Evolutionary conservation across 2,888 invertebrate genomes (phyloP).

Genomic region (Dryomyza anilis): DNA sequence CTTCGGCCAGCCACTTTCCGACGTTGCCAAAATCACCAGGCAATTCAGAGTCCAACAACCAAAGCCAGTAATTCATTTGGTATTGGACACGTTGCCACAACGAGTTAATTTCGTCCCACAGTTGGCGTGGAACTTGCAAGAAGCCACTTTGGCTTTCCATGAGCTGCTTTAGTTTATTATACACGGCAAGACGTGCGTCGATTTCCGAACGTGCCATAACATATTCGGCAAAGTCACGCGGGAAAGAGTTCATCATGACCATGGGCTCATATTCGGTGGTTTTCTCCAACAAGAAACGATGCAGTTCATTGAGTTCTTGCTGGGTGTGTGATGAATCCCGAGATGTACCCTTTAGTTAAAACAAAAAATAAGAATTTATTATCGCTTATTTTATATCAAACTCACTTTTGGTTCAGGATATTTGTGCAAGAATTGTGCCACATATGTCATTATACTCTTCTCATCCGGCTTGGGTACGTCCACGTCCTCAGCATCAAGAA

Average conservation of each 20-base stretch:
- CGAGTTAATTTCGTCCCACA: constrained; percentile 82
- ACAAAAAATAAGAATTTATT: neutral
- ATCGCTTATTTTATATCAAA: neutral
- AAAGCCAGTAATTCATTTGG: constrained; percentile 84
- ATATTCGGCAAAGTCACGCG: constrained; percentile 82
- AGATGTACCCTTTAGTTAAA: constrained; percentile 66
- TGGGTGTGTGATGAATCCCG: constrained; percentile 80
- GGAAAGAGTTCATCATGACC: constrained; percentile 75
- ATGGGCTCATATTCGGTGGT: constrained; percentile 78
- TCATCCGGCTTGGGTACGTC: constrained; percentile 96
- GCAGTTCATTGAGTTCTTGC: constrained; percentile 78
- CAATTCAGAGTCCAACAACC: constrained; percentile 82
- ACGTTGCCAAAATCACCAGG: constrained; percentile 85
- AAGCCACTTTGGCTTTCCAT: constrained; percentile 78
- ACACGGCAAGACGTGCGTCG: constrained; percentile 73
- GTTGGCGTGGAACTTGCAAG: constrained; percentile 79
- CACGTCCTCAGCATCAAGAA: constrained; percentile 94
- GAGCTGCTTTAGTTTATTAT: constrained; percentile 78
- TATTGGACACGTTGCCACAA: constrained; percentile 82
- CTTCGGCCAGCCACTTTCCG: constrained; percentile 89
- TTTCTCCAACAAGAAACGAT: constrained; percentile 82
- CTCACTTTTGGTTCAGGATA: constrained; percentile 82
- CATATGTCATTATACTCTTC: constrained; percentile 97
- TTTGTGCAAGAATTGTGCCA: constrained; percentile 96
- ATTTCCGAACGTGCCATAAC: constrained; percentile 71